Evolutionary conservation across 2,888 invertebrate genomes (phyloP), one percentile per base, ranked within the genome.

Genomic region (Caenorhabditis sp.): DNA sequence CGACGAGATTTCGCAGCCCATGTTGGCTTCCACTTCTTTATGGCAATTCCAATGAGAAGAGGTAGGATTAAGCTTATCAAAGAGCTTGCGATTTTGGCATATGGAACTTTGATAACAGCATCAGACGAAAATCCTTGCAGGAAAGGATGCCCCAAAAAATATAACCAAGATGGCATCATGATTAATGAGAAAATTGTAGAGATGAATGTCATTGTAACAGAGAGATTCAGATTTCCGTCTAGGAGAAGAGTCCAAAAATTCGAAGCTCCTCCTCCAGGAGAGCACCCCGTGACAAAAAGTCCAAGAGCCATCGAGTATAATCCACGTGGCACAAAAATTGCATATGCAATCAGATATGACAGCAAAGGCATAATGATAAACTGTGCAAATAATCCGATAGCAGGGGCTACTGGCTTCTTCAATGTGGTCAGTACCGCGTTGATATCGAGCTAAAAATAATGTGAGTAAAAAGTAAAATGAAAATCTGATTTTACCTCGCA

Each of bases 161-260:
- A 90, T 83, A 92, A 83, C 91, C 91, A 92, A 8, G 91, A 81
- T 0, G 91, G 91, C 87, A 92, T 90, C 90, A 91, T 90, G 9
- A 89, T 91, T 90, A 97, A 94, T 0, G 96, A 94, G 0, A 93
- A 93, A 5, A 96, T 90, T 2, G 95, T 96, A 74, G 95, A 94
- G 63, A 95, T 91, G 8, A 95, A 93, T 0, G 97, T 98, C 96
- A 98, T 96, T 15, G 97, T 93, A 52, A 98, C 93, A 0, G 96
- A 96, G 41, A 98, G 91, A 89, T 95, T 94, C 5, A 97, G 92
- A 90, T 98, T 97, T 5, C 95, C 97, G 3, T 93, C 94, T 2
- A 98, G 91, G 15, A 97, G 92, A 80, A 94, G 93, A 0, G 95
- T 94, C 95, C 96, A 98, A 85, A 96, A 94, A 90, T 98, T 98